Evolutionary conservation across 2,888 invertebrate species (phyloP).

Genomic region (Enchytraeus crypticus): DNA sequence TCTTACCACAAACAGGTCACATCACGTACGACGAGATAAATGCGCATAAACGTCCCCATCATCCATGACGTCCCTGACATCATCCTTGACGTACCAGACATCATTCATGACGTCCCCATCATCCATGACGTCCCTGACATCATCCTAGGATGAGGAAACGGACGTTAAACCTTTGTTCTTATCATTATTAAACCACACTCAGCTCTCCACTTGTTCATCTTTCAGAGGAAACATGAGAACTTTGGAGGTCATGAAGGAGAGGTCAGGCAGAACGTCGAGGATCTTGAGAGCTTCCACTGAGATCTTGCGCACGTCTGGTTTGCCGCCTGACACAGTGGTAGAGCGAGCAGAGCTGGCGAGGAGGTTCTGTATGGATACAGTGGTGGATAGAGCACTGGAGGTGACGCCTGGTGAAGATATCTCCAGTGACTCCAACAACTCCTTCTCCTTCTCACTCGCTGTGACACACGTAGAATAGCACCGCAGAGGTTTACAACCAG

Average conservation of each 20-base stretch:
- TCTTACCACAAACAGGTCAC: too few relatives aligned
- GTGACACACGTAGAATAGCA: neutral
- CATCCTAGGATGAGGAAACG: neutral
- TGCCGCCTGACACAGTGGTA: neutral
- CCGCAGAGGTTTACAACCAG: neutral
- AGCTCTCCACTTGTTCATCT: slow-evolving; percentile 2
- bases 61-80: too few relatives aligned
- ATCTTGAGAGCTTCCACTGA: slow-evolving; percentile 38
- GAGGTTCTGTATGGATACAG: neutral
- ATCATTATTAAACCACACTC: too few relatives aligned
- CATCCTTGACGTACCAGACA: too few relatives aligned
- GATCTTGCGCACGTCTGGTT: neutral
- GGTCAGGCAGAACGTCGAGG: slow-evolving; percentile 43
- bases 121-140: too few relatives aligned
- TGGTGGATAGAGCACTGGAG: neutral
- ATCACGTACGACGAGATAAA: too few relatives aligned
- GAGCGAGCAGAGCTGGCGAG: neutral
- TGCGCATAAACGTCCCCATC: too few relatives aligned
- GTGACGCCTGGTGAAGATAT: neutral
- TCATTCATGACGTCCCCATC: too few relatives aligned
- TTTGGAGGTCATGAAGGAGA: slow-evolving; percentile 48
- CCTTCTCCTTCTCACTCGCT: slow-evolving; percentile 20
- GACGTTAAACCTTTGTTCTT: neutral
- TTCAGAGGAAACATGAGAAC: slow-evolving; percentile 47
- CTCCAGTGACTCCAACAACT: slow-evolving; percentile 21